A percentile compares a stretch with the other conserved stretches of the same genome.
phyloP scores from a whole-genome alignment of 1,140 invertebrate species.

The Subanguina moxae region DNA sequence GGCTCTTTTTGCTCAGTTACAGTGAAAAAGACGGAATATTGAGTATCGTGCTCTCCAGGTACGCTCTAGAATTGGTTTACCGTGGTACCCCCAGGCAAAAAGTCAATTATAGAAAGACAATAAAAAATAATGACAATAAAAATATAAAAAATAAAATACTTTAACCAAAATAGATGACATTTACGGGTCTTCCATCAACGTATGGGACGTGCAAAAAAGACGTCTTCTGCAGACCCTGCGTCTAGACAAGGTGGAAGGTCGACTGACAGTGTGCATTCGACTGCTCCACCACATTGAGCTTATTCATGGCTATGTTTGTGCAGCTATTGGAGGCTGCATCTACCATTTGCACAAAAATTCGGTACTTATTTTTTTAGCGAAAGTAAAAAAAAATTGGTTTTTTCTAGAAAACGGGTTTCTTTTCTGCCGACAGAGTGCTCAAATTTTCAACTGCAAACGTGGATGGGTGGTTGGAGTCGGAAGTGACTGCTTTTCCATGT shows the following conservation, averaged over 20 bases:
- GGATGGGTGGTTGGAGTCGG: slow-evolving; percentile 29
- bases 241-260: slow-evolving; percentile 28
- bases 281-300: slow-evolving; percentile 33
- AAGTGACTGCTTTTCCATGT: slow-evolving; percentile 39
- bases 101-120: too few species aligned
- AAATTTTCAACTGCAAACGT: slow-evolving; percentile 43
- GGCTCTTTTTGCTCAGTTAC: too few species aligned
- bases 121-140: too few species aligned
- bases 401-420: slow-evolving; percentile 5
- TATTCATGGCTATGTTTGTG: slow-evolving; percentile 38
- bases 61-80: too few species aligned
- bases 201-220: slow-evolving; percentile 37
- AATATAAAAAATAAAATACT: too few species aligned
- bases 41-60: too few species aligned
- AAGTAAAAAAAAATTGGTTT: background rate
- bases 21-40: too few species aligned
- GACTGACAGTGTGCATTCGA: slow-evolving; percentile 38
- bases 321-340: slow-evolving; percentile 36
- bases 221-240: slow-evolving; percentile 30
- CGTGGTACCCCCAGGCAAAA: too few species aligned
- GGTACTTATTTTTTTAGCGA: slow-evolving; percentile 14
- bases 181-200: slow-evolving; percentile 37
- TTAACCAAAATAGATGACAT: slow-evolving; percentile 10
- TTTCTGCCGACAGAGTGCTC: slow-evolving; percentile 33
- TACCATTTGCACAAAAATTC: slow-evolving; percentile 46